These are phyloP conservation scores for Ichneumoninae sp. DNA, from an alignment of 2,888 invertebrate species.

Conservation along the genomic window DNA sequence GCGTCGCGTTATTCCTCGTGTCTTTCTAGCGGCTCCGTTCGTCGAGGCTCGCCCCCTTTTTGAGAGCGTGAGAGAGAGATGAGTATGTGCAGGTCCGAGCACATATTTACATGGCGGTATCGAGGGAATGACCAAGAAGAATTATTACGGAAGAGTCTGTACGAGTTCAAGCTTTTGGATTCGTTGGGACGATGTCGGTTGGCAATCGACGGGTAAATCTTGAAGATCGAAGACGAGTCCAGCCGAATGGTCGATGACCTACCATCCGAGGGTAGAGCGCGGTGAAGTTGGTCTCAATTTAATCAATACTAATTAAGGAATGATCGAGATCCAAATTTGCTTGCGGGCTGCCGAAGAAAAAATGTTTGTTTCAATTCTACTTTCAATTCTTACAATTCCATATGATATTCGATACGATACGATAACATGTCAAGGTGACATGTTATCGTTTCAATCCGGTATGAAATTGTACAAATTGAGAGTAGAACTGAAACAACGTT, in stretches of 20 bases:
- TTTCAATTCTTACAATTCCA: no score
- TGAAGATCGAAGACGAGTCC: constrained; percentile 32
- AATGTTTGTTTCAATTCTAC: no score
- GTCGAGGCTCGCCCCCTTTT: constrained; percentile 4
- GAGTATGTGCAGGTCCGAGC: not conserved
- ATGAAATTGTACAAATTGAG: no score
- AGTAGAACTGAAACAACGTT: no score
- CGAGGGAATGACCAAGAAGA: constrained; percentile 51
- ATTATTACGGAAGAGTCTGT: constrained; percentile 1
- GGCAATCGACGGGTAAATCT: constrained; percentile 1
- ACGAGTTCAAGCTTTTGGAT: not conserved
- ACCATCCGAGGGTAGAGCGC: not conserved
- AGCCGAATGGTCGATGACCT: not conserved
- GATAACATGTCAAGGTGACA: no score
- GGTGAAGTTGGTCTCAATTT: not conserved
- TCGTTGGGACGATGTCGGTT: not conserved
- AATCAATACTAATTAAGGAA: not conserved
- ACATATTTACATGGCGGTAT: not conserved
- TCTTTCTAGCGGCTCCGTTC: not conserved
- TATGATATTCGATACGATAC: no score
- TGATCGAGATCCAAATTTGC: not conserved
- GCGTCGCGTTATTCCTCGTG: constrained; percentile 10
- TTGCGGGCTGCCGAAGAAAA: no score
- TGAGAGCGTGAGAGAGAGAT: not conserved
- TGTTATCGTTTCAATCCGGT: no score